Conservation (phyloP, 1,140 invertebrate genomes). For the Psix sp. region DNA sequence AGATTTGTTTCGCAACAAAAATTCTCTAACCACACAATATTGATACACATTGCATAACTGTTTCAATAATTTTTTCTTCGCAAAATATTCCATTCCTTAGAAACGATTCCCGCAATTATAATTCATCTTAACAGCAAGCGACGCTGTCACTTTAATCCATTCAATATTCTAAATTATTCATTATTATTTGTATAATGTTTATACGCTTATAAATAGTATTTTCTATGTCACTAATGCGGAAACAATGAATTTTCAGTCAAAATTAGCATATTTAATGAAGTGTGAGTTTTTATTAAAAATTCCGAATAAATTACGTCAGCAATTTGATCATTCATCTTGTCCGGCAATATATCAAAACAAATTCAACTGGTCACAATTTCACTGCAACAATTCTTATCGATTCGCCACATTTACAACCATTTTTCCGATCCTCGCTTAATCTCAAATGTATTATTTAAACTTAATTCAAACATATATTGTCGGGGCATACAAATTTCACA, state of each 20-base stretch:
- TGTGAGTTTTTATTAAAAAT: conserved; percentile 53
- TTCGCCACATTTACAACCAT: conserved; percentile 10
- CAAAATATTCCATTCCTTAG: too few relatives aligned
- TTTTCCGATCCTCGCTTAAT: neutral
- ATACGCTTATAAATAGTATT: conserved; percentile 33
- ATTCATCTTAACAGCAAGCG: too few relatives aligned
- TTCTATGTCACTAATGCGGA: conserved; percentile 51
- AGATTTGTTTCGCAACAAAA: too few relatives aligned
- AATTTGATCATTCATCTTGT: conserved; percentile 43
- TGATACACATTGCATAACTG: too few relatives aligned
- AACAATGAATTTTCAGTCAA: conserved; percentile 55
- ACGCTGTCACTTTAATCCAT: too few relatives aligned
- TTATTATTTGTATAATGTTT: conserved; percentile 49
- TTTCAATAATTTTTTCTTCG: too few relatives aligned
- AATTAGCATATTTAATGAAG: conserved; percentile 51
- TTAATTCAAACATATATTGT: too few relatives aligned
- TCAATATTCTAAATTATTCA: conserved; percentile 41
- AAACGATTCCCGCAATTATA: too few relatives aligned
- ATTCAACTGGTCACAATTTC: conserved; percentile 14
- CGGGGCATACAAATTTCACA: too few relatives aligned
- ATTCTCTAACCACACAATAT: too few relatives aligned
- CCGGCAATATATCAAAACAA: conserved; percentile 24
- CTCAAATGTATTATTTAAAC: too few relatives aligned
- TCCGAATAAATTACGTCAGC: conserved; percentile 46
- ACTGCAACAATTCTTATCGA: conserved; percentile 9